Conservation (phyloP, 2,113 vertebrate species). For the Lathamus discolor region DNA sequence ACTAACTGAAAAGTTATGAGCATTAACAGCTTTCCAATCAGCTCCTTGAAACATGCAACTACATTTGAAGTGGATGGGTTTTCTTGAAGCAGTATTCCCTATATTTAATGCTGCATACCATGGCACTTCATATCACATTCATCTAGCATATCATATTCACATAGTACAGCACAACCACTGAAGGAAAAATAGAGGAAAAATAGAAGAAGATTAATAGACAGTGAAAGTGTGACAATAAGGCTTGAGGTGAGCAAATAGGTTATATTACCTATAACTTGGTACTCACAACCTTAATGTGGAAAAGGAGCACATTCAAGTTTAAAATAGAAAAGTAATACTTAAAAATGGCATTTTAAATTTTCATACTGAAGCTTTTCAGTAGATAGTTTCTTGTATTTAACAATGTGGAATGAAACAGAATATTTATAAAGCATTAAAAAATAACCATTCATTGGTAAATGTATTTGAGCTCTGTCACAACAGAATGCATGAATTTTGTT, state of each 20-base stretch:
- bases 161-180: neutral
- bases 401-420: neutral
- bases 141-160: neutral
- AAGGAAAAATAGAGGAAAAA: neutral
- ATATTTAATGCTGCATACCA: neutral
- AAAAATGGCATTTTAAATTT: neutral
- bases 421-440: conserved; percentile 4
- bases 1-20: neutral
- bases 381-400: neutral
- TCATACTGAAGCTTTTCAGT: neutral
- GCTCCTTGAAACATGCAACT: neutral
- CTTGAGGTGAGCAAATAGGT: neutral
- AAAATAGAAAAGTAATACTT: neutral
- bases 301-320: neutral
- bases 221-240: neutral
- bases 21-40: neutral
- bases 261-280: neutral
- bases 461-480: neutral
- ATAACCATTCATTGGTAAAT: neutral
- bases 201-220: neutral
- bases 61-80: neutral
- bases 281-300: neutral
- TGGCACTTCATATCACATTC: neutral
- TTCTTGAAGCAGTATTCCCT: neutral
- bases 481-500: neutral